These are phyloP conservation scores for Podabrus alpinus DNA, from an alignment of 2,888 invertebrate species.

Conservation along the genomic window DNA sequence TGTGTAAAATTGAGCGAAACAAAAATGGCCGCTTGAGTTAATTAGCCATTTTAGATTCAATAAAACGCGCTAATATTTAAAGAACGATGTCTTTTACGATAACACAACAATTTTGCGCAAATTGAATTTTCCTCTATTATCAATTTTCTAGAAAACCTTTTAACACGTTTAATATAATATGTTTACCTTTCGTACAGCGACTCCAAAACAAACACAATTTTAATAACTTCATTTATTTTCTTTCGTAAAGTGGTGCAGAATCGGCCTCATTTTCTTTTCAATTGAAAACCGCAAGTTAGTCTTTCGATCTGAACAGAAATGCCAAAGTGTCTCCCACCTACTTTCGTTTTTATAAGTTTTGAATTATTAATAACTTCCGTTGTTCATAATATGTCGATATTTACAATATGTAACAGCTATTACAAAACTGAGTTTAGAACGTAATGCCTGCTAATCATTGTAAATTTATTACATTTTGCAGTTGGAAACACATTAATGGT, in stretches of 20 bases:
- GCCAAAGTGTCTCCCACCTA: background rate
- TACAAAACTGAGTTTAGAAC: background rate
- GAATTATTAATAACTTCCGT: background rate
- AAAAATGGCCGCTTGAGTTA: too few relatives aligned
- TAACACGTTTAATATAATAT: background rate
- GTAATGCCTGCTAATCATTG: background rate
- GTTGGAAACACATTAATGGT: background rate
- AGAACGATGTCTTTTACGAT: background rate
- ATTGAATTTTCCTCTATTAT: background rate
- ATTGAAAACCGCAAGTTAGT: background rate
- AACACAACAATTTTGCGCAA: background rate
- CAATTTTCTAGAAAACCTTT: background rate
- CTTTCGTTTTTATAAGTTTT: background rate
- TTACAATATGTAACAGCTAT: background rate
- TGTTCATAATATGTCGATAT: background rate
- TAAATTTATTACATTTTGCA: background rate
- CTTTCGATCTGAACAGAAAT: background rate
- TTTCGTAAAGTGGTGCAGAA: background rate
- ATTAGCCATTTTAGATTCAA: too few relatives aligned
- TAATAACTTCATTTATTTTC: background rate
- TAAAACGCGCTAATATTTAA: background rate
- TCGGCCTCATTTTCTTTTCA: background rate
- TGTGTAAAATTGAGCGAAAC: too few relatives aligned
- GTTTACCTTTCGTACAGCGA: background rate
- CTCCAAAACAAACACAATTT: background rate